A percentile compares a stretch with the other conserved stretches of the same genome.
These are phyloP conservation scores for Synanthedon myopaeformis DNA, from an alignment of 2,888 invertebrate species.

Conservation along the genomic window DNA sequence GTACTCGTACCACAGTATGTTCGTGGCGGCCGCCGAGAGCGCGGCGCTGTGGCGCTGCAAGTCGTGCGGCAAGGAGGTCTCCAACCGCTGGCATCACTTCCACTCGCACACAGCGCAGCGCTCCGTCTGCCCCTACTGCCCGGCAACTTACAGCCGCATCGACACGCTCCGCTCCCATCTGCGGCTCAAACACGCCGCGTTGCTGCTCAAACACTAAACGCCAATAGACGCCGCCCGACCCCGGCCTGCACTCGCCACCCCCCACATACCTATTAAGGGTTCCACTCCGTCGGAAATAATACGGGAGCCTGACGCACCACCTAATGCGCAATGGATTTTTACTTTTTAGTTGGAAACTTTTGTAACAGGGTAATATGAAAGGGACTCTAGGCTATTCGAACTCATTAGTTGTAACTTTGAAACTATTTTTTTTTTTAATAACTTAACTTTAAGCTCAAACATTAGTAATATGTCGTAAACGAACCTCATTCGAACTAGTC, in stretches of 20 bases:
- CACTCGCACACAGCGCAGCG: constrained; percentile 86
- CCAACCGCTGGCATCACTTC: constrained; percentile 90
- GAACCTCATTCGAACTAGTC: no score
- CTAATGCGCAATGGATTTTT: neutral
- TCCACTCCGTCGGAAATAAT: neutral
- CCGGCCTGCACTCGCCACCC: constrained; percentile 8
- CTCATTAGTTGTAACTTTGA: neutral
- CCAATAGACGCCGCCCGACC: constrained; percentile 12
- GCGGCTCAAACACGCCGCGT: constrained; percentile 77
- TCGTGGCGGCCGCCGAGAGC: constrained; percentile 78
- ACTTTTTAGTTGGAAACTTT: neutral
- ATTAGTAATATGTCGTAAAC: no score
- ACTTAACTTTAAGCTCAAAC: no score
- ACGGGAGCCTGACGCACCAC: neutral
- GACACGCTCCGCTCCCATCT: constrained; percentile 87
- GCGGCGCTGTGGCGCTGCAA: constrained; percentile 84
- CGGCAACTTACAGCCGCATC: constrained; percentile 88
- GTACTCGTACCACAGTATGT: constrained; percentile 87
- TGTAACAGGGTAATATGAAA: constrained; percentile 55
- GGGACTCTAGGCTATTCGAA: constrained; percentile 23
- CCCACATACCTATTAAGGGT: neutral
- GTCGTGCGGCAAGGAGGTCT: constrained; percentile 86
- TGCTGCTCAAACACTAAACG: constrained; percentile 56
- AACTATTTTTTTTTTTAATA: no score
- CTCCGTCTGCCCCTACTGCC: constrained; percentile 86